phyloP scores from a whole-genome alignment of 2,113 vertebrate genomes.

The Garra rufa region DNA sequence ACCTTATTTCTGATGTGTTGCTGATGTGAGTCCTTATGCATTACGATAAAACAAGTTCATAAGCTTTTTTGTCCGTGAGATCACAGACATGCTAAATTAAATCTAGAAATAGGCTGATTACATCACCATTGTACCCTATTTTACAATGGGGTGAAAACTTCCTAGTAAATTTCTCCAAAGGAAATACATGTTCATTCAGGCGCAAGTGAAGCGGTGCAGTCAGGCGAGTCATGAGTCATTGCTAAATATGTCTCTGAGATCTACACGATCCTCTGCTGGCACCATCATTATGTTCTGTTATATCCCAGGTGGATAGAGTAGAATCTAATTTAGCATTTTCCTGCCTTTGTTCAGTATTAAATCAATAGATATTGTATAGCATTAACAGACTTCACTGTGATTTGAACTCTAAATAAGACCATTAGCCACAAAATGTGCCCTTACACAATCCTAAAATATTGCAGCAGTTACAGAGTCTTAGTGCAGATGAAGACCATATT shows the following conservation, averaged over 20 bases:
- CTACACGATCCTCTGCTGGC: background rate
- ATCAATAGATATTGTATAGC: background rate
- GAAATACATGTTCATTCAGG: constrained; percentile 41
- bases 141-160: background rate
- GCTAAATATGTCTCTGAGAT: constrained; percentile 21
- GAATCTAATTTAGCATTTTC: background rate
- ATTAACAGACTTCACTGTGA: background rate
- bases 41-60: background rate
- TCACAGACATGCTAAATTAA: background rate
- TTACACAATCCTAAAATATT: background rate
- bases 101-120: background rate
- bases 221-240: constrained; percentile 51
- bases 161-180: constrained; percentile 28
- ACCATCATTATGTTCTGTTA: background rate
- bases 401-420: background rate
- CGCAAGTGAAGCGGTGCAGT: constrained; percentile 18
- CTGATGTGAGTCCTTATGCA: background rate
- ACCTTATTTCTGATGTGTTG: background rate
- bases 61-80: background rate
- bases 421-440: background rate
- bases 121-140: constrained; percentile 16
- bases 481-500: background rate
- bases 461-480: background rate
- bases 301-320: constrained; percentile 31
- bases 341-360: background rate